Conservation (phyloP, 2,888 invertebrate genomes). For the Pollenia labialis region DNA sequence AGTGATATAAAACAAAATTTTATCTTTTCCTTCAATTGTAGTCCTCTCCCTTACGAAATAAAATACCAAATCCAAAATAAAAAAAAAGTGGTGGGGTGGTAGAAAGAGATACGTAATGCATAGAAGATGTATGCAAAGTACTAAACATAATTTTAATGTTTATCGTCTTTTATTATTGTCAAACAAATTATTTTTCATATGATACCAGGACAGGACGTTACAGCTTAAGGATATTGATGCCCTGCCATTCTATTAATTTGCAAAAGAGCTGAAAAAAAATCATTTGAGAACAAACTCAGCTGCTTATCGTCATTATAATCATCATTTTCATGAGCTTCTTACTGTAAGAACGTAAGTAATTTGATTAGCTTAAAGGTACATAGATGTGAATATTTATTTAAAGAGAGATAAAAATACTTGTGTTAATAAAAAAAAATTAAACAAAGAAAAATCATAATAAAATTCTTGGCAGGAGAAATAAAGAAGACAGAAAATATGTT, state of each 20-base stretch:
- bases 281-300: conserved; percentile 80
- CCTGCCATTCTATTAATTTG: conserved; percentile 67
- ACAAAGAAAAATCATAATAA: conserved; percentile 60
- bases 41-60: conserved; percentile 1
- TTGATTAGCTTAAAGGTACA: conserved; percentile 66
- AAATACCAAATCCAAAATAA: background rate
- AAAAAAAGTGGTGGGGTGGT: conserved; percentile 16
- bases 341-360: conserved; percentile 67
- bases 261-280: conserved; percentile 19
- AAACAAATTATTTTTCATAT: conserved; percentile 83
- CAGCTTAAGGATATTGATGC: conserved; percentile 80
- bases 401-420: conserved; percentile 64
- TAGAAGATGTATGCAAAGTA: conserved; percentile 56
- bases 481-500: conserved; percentile 19
- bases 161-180: conserved; percentile 84
- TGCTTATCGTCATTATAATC: conserved; percentile 73
- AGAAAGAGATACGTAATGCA: background rate
- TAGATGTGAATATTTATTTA: conserved; percentile 38
- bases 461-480: conserved; percentile 24
- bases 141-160: conserved; percentile 83
- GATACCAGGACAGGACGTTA: conserved; percentile 65
- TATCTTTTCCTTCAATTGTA: conserved; percentile 73
- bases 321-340: conserved; percentile 49
- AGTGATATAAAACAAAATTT: conserved; percentile 70
- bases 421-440: conserved; percentile 70